A percentile compares a stretch with the other conserved stretches of the same genome.
phyloP scores from a whole-genome alignment of 2,113 vertebrate genomes.

The Pygoscelis antarcticus region DNA sequence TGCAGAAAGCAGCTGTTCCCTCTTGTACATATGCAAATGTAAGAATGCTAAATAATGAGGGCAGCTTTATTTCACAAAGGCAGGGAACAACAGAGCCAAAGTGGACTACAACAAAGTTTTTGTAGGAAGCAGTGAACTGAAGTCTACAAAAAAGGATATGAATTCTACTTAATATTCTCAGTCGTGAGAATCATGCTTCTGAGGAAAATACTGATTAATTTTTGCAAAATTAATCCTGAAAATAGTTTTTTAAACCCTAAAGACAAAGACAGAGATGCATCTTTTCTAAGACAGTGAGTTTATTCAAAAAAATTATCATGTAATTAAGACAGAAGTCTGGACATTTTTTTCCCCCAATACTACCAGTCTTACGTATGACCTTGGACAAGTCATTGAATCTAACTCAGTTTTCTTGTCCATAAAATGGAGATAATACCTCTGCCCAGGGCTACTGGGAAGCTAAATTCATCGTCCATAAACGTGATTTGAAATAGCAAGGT shows the following conservation, averaged over 20 bases:
- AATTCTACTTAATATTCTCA: constrained; percentile 8
- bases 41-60: constrained; percentile 43
- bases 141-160: background rate
- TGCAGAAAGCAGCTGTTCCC: constrained; percentile 66
- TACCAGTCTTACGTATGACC: constrained; percentile 2
- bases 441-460: constrained; percentile 55
- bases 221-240: background rate
- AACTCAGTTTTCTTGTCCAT: constrained; percentile 64
- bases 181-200: background rate
- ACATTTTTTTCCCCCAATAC: background rate
- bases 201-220: constrained; percentile 2
- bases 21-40: constrained; percentile 56
- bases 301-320: constrained; percentile 17
- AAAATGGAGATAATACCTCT: constrained; percentile 63
- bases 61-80: constrained; percentile 38
- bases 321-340: constrained; percentile 29
- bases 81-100: constrained; percentile 21
- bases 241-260: constrained; percentile 11
- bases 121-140: constrained; percentile 12
- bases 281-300: constrained; percentile 11
- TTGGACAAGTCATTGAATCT: constrained; percentile 66
- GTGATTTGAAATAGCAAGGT: constrained; percentile 64
- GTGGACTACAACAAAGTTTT: constrained; percentile 42
- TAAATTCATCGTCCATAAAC: constrained; percentile 51
- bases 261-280: background rate